A percentile compares a stretch with the other conserved stretches of the same genome.
Conservation (phyloP, 2,113 vertebrate species). For the Laterallus jamaicensis region DNA sequence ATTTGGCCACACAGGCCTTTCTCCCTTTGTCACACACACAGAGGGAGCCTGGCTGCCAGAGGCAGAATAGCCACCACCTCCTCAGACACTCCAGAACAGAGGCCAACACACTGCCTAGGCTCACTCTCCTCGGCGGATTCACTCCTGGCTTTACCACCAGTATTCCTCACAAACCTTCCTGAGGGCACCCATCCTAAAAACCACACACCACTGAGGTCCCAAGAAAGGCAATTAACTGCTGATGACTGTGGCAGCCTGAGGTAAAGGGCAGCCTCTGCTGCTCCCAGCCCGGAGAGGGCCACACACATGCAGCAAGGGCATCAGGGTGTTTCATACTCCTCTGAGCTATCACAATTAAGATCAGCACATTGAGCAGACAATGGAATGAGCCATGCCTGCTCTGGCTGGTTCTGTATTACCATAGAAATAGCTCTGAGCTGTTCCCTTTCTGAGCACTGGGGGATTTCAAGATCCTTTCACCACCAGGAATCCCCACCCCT, state of each 20-base stretch:
- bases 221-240: neutral
- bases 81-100: neutral
- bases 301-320: conserved; percentile 4
- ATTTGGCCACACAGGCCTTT: conserved; percentile 4
- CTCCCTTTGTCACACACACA: neutral
- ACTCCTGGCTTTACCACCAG: neutral
- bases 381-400: conserved; percentile 7
- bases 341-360: neutral
- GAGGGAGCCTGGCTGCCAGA: neutral
- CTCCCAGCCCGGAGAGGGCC: neutral
- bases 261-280: neutral
- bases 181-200: neutral
- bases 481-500: neutral
- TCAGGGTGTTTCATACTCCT: neutral
- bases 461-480: conserved; percentile 22
- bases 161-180: neutral
- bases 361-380: conserved; percentile 15
- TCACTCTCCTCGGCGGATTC: neutral
- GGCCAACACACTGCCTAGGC: neutral
- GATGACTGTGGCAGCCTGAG: neutral
- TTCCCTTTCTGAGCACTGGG: conserved; percentile 3
- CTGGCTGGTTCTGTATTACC: neutral
- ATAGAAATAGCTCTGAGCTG: conserved; percentile 18
- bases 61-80: neutral
- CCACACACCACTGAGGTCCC: neutral